A percentile compares a stretch with the other conserved stretches of the same genome.
Evolutionary conservation across 2,888 invertebrate species (phyloP).

Genomic region (Deilephila elpenor): DNA sequence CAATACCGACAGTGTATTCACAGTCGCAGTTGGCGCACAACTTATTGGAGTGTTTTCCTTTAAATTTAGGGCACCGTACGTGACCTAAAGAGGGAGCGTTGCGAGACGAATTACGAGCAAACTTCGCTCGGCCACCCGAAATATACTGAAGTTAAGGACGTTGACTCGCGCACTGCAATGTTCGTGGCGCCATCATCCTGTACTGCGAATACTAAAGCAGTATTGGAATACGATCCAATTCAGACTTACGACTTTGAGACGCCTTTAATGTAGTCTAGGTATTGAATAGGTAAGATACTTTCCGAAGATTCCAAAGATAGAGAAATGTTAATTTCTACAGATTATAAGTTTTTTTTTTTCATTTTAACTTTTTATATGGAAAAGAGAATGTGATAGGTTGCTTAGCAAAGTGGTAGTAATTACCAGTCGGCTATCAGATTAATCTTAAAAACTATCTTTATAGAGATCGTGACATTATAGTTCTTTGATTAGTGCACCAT

Average conservation of each 20-base stretch:
- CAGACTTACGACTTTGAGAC: not conserved
- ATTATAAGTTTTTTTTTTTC: too few species aligned
- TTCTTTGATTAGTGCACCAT: too few species aligned
- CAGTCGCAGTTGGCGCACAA: slow-evolving; percentile 58
- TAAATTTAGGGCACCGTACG: slow-evolving; percentile 77
- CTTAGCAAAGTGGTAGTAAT: too few species aligned
- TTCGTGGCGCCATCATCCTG: not conserved
- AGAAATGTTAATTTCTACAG: too few species aligned
- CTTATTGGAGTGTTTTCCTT: slow-evolving; percentile 76
- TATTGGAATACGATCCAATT: not conserved
- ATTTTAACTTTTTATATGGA: too few species aligned
- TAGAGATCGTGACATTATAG: too few species aligned
- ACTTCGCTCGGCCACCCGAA: slow-evolving; percentile 62
- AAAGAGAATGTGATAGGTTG: too few species aligned
- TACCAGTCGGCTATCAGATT: too few species aligned
- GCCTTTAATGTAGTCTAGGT: not conserved
- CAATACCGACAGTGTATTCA: slow-evolving; percentile 35
- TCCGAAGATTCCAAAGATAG: too few species aligned
- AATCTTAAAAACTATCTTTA: too few species aligned
- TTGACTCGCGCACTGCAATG: slow-evolving; percentile 6
- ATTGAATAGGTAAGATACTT: not conserved
- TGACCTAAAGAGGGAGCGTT: slow-evolving; percentile 67
- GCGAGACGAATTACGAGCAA: slow-evolving; percentile 68
- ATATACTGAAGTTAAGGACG: slow-evolving; percentile 47
- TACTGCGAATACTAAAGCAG: not conserved